phyloP scores from a whole-genome alignment of 2,888 invertebrate species.

The Lithophane leautieri region DNA sequence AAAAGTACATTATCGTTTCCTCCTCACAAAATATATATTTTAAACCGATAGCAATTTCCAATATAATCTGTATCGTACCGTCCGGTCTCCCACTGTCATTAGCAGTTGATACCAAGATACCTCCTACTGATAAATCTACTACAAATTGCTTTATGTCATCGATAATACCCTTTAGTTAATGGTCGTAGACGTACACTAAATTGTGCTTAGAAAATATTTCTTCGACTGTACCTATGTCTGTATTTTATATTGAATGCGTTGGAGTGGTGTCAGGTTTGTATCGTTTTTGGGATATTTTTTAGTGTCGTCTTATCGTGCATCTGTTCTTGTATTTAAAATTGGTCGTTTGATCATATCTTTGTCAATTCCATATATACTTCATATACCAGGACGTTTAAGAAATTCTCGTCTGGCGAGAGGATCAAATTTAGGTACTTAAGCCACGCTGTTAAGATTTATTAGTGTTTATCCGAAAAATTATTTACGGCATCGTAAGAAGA shows the following conservation, averaged over 20 bases:
- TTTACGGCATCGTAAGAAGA: constrained; percentile 3
- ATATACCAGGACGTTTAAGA: not conserved
- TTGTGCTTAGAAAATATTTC: constrained; percentile 55
- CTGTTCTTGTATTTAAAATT: constrained; percentile 18
- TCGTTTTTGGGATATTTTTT: constrained; percentile 27
- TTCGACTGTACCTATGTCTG: constrained; percentile 7
- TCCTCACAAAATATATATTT: constrained; percentile 56
- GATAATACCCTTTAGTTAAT: constrained; percentile 71
- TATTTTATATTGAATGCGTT: constrained; percentile 18
- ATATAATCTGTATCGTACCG: constrained; percentile 68
- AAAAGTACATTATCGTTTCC: constrained; percentile 26
- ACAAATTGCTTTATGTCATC: constrained; percentile 75
- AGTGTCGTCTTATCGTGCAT: not conserved
- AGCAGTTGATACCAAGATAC: constrained; percentile 70
- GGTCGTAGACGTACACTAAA: constrained; percentile 51
- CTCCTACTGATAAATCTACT: constrained; percentile 68
- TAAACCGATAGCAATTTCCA: constrained; percentile 64
- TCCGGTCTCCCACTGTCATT: constrained; percentile 68
- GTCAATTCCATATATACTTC: not conserved
- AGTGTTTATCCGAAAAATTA: constrained; percentile 7
- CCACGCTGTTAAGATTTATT: not conserved
- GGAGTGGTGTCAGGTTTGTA: constrained; percentile 2
- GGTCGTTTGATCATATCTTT: not conserved
- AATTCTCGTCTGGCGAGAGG: not conserved
- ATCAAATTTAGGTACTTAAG: not conserved